Conservation (phyloP, 2,113 vertebrate genomes). For the Puma concolor region DNA sequence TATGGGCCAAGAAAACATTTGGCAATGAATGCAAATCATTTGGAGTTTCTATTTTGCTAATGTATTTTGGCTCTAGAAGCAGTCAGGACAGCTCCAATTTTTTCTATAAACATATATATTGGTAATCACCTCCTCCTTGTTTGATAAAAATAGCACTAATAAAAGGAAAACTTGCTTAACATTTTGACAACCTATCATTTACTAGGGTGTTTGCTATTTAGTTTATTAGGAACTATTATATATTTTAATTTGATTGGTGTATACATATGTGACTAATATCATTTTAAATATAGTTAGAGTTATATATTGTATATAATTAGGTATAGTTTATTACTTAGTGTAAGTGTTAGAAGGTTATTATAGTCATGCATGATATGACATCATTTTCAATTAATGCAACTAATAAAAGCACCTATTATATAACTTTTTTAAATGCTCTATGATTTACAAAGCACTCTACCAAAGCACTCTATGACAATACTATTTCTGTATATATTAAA, state of each 20-base stretch:
- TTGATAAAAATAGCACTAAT: background rate
- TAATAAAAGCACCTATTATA: background rate
- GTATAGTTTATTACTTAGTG: background rate
- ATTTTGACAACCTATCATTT: background rate
- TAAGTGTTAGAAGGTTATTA: background rate
- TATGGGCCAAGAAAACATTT: slow-evolving; percentile 51
- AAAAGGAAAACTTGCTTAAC: background rate
- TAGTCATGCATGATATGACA: background rate
- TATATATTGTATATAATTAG: background rate
- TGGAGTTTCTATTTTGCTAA: slow-evolving; percentile 46
- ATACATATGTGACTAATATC: background rate
- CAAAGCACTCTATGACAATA: background rate
- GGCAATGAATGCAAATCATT: background rate
- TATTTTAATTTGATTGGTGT: background rate
- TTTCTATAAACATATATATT: background rate
- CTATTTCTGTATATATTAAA: background rate
- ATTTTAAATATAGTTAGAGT: background rate
- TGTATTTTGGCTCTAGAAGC: background rate
- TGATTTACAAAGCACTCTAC: background rate
- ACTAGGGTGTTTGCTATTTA: background rate
- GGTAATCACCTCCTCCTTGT: background rate
- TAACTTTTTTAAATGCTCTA: background rate
- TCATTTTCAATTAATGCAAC: background rate
- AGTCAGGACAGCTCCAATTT: background rate
- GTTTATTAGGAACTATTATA: background rate